Evolutionary conservation across 2,113 vertebrate genomes (phyloP).

Genomic region (Entomyzon cyanotis): DNA sequence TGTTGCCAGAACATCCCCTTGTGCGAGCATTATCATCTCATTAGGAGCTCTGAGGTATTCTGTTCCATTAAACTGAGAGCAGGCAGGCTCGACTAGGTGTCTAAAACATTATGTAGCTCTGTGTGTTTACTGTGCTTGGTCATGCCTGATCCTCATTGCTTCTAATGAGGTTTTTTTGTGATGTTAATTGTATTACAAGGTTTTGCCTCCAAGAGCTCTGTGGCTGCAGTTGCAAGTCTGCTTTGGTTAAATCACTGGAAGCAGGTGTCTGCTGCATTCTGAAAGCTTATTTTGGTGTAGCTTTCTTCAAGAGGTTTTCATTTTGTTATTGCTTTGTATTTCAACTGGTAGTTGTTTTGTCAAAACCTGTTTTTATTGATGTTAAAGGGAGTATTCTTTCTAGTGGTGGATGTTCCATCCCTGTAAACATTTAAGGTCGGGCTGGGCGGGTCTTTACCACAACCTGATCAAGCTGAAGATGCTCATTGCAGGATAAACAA

Average conservation of each 20-base stretch:
- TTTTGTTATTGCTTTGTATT: neutral
- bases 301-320: neutral
- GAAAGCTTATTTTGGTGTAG: neutral
- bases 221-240: neutral
- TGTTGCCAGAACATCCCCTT: neutral
- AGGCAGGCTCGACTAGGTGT: neutral
- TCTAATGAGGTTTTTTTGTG: conserved; percentile 2
- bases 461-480: neutral
- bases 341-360: neutral
- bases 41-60: conserved; percentile 39
- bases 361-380: neutral
- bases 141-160: neutral
- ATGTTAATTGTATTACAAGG: conserved; percentile 30
- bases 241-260: neutral
- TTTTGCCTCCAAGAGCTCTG: conserved; percentile 7
- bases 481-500: neutral
- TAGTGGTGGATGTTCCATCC: neutral
- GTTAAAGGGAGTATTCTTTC: neutral
- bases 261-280: neutral
- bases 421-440: neutral
- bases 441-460: fast-evolving
- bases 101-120: conserved; percentile 13
- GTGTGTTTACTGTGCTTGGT: neutral
- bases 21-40: neutral
- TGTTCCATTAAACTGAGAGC: conserved; percentile 28